A percentile compares a stretch with the other conserved stretches of the same genome.
phyloP scores from a whole-genome alignment of 64 coral and sea anemone genomes.

The Catalaphyllia jardinei region DNA sequence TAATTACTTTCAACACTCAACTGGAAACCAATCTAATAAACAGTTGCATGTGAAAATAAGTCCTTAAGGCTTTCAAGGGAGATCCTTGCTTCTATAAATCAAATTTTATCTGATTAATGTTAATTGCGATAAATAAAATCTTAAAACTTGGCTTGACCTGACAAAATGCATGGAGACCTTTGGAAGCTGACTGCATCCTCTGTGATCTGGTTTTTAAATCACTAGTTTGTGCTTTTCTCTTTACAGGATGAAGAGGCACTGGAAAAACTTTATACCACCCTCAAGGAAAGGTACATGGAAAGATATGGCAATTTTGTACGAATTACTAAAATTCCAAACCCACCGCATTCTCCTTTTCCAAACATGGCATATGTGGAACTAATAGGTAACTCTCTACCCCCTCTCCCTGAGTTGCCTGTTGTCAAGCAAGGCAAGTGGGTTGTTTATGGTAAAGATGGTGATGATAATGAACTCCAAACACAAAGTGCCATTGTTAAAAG shows the following conservation, averaged over 20 bases:
- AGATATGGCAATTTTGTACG: conserved; percentile 90
- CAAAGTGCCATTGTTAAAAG: conserved; percentile 16
- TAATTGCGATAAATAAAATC: too few relatives aligned
- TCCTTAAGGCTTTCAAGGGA: too few relatives aligned
- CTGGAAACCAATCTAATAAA: too few relatives aligned
- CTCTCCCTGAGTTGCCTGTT: conserved; percentile 83
- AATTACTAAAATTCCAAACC: conserved; percentile 84
- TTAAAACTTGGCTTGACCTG: too few relatives aligned
- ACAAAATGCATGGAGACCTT: too few relatives aligned
- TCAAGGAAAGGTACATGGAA: conserved; percentile 86
- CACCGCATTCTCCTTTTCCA: conserved; percentile 72
- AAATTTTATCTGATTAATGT: too few relatives aligned
- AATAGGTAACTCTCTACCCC: conserved; percentile 74
- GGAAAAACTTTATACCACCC: conserved; percentile 79
- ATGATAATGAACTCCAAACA: neutral
- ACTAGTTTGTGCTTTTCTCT: neutral
- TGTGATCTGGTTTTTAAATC: neutral
- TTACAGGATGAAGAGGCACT: conserved; percentile 81
- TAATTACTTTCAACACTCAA: too few relatives aligned
- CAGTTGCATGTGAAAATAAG: neutral
- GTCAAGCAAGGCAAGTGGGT: conserved; percentile 73
- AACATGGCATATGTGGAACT: conserved; percentile 97
- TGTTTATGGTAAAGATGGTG: conserved; percentile 45
- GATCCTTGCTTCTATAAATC: too few relatives aligned
- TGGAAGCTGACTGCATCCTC: too few relatives aligned